phyloP scores from a whole-genome alignment of 2,113 vertebrate species.

The Vicugna pacos region DNA sequence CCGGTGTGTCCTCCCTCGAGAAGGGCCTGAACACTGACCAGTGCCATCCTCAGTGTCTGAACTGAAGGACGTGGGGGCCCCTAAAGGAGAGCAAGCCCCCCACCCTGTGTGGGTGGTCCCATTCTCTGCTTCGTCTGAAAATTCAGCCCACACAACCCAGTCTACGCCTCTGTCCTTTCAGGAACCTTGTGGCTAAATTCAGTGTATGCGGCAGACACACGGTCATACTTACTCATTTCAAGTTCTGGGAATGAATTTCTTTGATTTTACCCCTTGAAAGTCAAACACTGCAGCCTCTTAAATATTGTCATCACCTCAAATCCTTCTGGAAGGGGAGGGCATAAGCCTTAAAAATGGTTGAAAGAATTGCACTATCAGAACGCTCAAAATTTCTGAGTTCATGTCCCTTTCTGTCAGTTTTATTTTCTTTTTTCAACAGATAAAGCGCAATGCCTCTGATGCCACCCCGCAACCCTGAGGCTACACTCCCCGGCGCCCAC shows the following conservation, averaged over 20 bases:
- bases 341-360: not conserved
- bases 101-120: rapidly evolving
- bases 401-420: not conserved
- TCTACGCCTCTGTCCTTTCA: rapidly evolving
- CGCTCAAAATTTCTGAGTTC: rapidly evolving
- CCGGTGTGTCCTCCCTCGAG: not conserved
- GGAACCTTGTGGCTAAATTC: not conserved
- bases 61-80: rapidly evolving
- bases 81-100: not conserved
- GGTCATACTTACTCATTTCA: too few relatives aligned
- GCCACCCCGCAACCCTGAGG: not conserved
- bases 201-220: rapidly evolving
- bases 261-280: not conserved
- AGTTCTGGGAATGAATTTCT: not conserved
- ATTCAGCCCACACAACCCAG: rapidly evolving
- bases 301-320: not conserved
- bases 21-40: not conserved
- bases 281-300: not conserved
- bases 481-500: not conserved
- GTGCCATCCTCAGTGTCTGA: not conserved
- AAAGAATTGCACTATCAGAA: not conserved
- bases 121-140: not conserved
- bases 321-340: not conserved
- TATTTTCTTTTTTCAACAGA: not conserved
- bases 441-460: not conserved